phyloP scores from a whole-genome alignment of 2,113 vertebrate genomes.

The Pontoporia blainvillei region DNA sequence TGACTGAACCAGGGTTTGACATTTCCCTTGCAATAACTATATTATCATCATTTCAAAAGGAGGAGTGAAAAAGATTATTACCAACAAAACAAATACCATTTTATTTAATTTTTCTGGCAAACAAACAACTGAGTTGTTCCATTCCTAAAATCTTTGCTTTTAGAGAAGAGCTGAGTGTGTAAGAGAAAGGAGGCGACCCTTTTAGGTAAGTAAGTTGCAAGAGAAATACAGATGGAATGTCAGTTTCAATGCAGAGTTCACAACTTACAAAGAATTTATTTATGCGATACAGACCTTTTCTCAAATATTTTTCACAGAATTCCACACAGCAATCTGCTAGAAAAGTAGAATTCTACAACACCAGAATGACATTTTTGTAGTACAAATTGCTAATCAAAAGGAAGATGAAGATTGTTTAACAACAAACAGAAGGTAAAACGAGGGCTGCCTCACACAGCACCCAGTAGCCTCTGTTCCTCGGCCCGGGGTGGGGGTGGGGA shows the following conservation, averaged over 20 bases:
- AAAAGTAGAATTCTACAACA: conserved; percentile 84
- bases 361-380: conserved; percentile 81
- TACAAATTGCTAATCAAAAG: conserved; percentile 80
- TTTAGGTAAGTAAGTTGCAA: conserved; percentile 59
- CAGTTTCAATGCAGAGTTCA: conserved; percentile 76
- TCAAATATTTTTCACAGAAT: conserved; percentile 83
- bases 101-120: conserved; percentile 86
- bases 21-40: not conserved
- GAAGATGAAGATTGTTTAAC: conserved; percentile 59
- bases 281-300: conserved; percentile 81
- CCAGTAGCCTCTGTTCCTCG: not conserved
- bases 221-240: conserved; percentile 73
- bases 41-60: not conserved
- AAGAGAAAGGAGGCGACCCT: conserved; percentile 31
- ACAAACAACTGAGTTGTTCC: conserved; percentile 78
- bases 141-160: conserved; percentile 82
- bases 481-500: not conserved
- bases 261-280: conserved; percentile 84
- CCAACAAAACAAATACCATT: conserved; percentile 83
- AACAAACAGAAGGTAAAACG: conserved; percentile 54
- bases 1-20: not conserved
- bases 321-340: conserved; percentile 83
- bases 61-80: not conserved
- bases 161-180: conserved; percentile 70
- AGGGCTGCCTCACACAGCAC: conserved; percentile 25